Evolutionary conservation across 1,140 invertebrate species (phyloP).

Genomic region (Drosophila kikkawai): DNA sequence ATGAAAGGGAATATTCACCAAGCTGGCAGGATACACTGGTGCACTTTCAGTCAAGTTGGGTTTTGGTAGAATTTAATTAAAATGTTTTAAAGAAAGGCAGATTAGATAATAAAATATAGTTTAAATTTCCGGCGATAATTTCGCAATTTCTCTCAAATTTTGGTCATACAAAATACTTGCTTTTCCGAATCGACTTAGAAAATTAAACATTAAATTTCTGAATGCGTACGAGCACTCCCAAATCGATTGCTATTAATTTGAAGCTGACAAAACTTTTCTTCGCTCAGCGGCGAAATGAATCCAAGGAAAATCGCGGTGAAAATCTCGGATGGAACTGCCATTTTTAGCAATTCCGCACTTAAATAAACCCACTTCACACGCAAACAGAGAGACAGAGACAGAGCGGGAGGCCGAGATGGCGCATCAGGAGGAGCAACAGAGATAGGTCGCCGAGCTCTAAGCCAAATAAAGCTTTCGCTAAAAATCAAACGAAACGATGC

Average conservation of each 20-base stretch:
- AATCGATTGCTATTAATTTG: constrained; percentile 36
- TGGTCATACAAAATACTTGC: not conserved
- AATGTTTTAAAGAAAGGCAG: no score
- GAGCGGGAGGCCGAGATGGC: not conserved
- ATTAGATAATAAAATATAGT: not conserved
- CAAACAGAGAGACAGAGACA: constrained; percentile 9
- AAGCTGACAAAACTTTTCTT: constrained; percentile 28
- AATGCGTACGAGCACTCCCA: not conserved
- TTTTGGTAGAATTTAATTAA: no score
- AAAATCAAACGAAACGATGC: constrained; percentile 63
- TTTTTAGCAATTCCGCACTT: constrained; percentile 34
- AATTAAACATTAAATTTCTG: constrained; percentile 3
- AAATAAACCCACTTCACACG: constrained; percentile 43
- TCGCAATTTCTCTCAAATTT: not conserved
- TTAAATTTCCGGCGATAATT: not conserved
- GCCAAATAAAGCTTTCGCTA: constrained; percentile 63
- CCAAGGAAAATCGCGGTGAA: constrained; percentile 1
- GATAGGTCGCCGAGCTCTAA: constrained; percentile 40
- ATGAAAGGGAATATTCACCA: constrained; percentile 23
- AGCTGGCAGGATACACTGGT: not conserved
- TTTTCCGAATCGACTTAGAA: not conserved
- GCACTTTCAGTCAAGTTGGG: not conserved
- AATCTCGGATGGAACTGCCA: constrained; percentile 35
- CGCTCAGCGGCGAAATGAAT: not conserved
- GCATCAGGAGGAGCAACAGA: not conserved